These are phyloP conservation scores for Heterotilapia buettikoferi DNA, from an alignment of 2,113 vertebrate genomes.

Conservation along the genomic window DNA sequence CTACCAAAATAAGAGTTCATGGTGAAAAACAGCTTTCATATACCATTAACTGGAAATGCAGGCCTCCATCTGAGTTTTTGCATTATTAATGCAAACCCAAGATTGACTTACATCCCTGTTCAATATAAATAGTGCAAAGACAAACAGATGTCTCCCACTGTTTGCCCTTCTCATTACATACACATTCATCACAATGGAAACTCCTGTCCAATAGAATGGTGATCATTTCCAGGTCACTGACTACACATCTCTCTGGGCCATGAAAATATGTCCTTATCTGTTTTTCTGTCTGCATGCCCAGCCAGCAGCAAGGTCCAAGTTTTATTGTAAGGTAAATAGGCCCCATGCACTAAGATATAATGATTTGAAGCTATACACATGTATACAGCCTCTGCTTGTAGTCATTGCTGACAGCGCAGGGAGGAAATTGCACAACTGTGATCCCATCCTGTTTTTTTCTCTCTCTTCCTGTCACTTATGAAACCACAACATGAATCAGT, in stretches of 20 bases:
- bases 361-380: background rate
- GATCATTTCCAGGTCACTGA: constrained; percentile 59
- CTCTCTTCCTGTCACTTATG: constrained; percentile 39
- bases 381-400: background rate
- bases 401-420: constrained; percentile 45
- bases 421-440: constrained; percentile 58
- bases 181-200: constrained; percentile 40
- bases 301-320: background rate
- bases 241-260: constrained; percentile 27
- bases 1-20: background rate
- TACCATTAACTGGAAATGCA: background rate
- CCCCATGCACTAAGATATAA: background rate
- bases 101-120: constrained; percentile 1
- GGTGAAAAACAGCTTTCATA: background rate
- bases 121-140: background rate
- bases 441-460: constrained; percentile 28
- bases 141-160: background rate
- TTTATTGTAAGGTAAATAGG: background rate
- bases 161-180: background rate
- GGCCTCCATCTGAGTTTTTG: background rate
- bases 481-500: constrained; percentile 7
- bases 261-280: background rate
- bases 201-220: constrained; percentile 25
- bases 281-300: background rate
- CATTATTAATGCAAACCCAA: constrained; percentile 15